Evolutionary conservation across 2,888 invertebrate genomes (phyloP).

Genomic region (Orthosia cruda): DNA sequence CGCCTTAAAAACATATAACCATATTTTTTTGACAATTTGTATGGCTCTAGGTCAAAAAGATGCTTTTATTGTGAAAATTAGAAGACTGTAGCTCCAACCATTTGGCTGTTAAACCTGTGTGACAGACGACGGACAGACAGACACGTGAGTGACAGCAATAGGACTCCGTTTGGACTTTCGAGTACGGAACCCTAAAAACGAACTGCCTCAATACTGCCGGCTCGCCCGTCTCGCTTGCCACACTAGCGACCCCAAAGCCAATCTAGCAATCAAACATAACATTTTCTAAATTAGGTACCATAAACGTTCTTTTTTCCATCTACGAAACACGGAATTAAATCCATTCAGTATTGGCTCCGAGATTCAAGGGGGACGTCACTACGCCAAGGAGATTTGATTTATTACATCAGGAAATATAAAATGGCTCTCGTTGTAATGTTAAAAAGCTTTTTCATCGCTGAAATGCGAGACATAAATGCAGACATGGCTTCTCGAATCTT

Average conservation of each 20-base stretch:
- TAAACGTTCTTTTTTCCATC: constrained; percentile 59
- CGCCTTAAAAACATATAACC: too few relatives aligned
- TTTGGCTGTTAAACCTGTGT: too few relatives aligned
- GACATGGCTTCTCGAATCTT: constrained; percentile 73
- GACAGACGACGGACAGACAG: too few relatives aligned
- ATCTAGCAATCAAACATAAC: constrained; percentile 38
- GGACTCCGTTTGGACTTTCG: too few relatives aligned
- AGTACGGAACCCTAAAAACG: too few relatives aligned
- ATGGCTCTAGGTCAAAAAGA: too few relatives aligned
- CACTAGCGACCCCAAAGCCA: constrained; percentile 2
- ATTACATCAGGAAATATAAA: constrained; percentile 77
- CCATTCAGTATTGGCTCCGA: constrained; percentile 68
- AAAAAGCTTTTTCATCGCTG: constrained; percentile 73
- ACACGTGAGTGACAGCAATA: too few relatives aligned
- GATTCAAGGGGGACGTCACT: constrained; percentile 70
- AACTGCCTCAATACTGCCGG: neutral
- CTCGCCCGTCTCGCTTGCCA: neutral
- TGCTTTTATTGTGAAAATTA: too few relatives aligned
- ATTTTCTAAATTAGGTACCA: constrained; percentile 46
- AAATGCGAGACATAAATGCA: constrained; percentile 74
- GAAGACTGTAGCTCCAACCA: too few relatives aligned
- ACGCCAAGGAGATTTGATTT: constrained; percentile 77
- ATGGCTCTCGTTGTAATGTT: constrained; percentile 71
- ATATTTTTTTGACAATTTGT: too few relatives aligned
- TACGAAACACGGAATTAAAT: constrained; percentile 68